phyloP scores from a whole-genome alignment of 2,797 vertebrate species.

The Pogoniulus pusillus region DNA sequence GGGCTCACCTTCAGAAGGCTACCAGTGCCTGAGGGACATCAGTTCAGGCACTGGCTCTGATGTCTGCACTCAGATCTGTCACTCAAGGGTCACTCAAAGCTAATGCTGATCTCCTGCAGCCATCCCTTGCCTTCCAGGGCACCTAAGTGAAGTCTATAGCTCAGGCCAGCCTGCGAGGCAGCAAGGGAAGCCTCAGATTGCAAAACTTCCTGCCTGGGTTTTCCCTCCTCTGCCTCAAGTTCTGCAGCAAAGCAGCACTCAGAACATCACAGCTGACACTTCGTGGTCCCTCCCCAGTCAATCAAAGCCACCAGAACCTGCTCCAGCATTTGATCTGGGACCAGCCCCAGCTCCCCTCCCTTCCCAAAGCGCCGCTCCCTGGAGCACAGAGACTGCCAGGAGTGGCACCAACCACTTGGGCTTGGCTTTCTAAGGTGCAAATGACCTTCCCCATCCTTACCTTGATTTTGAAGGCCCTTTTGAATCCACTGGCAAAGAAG shows the following conservation, averaged over 20 bases:
- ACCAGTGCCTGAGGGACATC: neutral
- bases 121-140: neutral
- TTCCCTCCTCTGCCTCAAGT: neutral
- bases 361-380: neutral
- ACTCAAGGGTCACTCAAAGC: neutral
- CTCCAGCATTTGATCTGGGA: neutral
- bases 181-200: constrained; percentile 10
- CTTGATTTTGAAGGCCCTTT: constrained; percentile 99
- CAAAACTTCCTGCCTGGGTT: neutral
- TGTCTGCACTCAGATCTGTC: neutral
- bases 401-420: neutral
- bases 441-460: constrained; percentile 62
- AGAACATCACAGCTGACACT: neutral
- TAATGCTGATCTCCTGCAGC: neutral
- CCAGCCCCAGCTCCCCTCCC: neutral
- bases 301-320: neutral
- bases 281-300: neutral
- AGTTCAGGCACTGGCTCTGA: too few relatives aligned
- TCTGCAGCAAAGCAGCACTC: neutral
- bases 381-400: rapidly evolving
- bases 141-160: neutral
- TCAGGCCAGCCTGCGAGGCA: neutral
- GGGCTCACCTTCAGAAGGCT: neutral
- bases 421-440: neutral
- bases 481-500: constrained; percentile 98